These are phyloP conservation scores for Chromoteleia sp. DNA, from an alignment of 2,888 invertebrate species.

Conservation along the genomic window DNA sequence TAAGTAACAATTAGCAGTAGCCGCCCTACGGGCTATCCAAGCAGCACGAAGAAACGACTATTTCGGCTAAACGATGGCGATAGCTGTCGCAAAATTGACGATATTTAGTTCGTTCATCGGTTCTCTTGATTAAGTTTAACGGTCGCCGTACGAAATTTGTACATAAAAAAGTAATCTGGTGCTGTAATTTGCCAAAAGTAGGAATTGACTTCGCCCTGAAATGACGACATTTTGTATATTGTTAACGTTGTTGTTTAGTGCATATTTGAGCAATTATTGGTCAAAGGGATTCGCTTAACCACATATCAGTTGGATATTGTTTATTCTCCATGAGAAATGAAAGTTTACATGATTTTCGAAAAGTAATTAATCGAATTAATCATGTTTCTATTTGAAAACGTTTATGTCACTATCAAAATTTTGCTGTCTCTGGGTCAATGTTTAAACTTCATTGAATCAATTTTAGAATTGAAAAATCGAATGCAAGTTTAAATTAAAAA, in stretches of 20 bases:
- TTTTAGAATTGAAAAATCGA: too few relatives aligned
- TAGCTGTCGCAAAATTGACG: constrained; percentile 17
- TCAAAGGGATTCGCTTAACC: constrained; percentile 11
- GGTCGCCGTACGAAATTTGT: constrained; percentile 20
- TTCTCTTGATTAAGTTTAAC: neutral
- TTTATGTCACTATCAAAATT: neutral
- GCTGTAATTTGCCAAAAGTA: constrained; percentile 63
- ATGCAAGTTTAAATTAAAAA: too few relatives aligned
- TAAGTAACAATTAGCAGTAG: constrained; percentile 61
- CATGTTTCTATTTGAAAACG: neutral
- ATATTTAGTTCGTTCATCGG: constrained; percentile 4
- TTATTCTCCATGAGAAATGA: constrained; percentile 49
- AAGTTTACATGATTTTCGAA: constrained; percentile 29
- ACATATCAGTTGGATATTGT: constrained; percentile 58
- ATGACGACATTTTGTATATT: constrained; percentile 27
- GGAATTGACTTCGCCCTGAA: constrained; percentile 57
- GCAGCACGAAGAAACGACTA: constrained; percentile 45
- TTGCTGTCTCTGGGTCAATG: neutral
- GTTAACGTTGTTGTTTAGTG: constrained; percentile 59
- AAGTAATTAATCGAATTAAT: neutral
- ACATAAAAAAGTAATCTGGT: constrained; percentile 37
- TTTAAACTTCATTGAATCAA: neutral
- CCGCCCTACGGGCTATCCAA: constrained; percentile 23
- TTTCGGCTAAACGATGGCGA: constrained; percentile 11
- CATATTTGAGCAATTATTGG: constrained; percentile 32